Evolutionary conservation across 2,113 vertebrate species (phyloP), one percentile per base, ranked within the genome.

Genomic region (Poeciliopsis prolifica): DNA sequence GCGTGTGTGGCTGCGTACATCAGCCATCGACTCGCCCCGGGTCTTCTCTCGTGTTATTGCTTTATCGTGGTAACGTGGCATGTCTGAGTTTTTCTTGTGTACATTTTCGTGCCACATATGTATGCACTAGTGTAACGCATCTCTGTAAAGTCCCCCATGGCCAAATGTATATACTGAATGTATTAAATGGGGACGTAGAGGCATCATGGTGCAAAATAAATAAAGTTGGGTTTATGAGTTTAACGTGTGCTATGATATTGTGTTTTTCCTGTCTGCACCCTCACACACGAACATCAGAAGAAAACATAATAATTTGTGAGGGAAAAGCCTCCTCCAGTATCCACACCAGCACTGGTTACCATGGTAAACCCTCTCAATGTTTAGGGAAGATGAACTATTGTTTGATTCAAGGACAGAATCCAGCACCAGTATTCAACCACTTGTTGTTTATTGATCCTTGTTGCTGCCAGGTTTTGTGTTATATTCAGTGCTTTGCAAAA

Each of bases 151-250:
- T 91, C 88, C 91, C 91, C 91, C 87, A 88, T 91, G 92, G 90
- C 93, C 92, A 94, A 92, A 94, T 95, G 94, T 95, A 94, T 89
- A 94, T 95, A 94, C 87, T 95, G 94, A 95, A 95, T 95, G 94
- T 95, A 94, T 92, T 91, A 90, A 93, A 90, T 84, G 89, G 92
- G 90, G 92, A 92, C 79, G 72, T 88, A 79, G 89, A 92, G 90
- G 85, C 84, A 83, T 87, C 81, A 75, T 90, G 90, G 90, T 93
- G 92, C 83, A 93, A 88, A 90, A 80, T 74, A 89, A 95, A 93
- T 92, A 94, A 94, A 94, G 83, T 87, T 83, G 89, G 86, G 86
- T 93, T 93, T 92, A 94, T 92, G 89, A 89, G 85, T 89, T 78
- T 58, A 70, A 24, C 1, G 54, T 84, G 76, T 80, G 19, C 33